Evolutionary conservation across 2,113 vertebrate species (phyloP).

Genomic region (Tenebrosternarchus preto): DNA sequence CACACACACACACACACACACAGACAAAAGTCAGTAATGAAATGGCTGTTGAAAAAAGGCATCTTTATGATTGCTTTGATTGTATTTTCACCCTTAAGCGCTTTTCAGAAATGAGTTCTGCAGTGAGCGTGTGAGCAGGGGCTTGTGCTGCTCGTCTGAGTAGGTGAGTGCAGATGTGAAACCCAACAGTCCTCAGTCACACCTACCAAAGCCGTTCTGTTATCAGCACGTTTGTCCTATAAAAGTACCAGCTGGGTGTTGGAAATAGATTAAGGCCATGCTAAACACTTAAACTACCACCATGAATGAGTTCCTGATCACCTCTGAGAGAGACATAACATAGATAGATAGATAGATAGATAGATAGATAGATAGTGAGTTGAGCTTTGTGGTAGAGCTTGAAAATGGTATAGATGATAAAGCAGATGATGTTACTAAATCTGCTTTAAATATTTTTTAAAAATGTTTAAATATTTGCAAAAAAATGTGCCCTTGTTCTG

Average conservation of each 20-base stretch:
- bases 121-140: constrained; percentile 51
- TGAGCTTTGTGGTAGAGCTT: too few species aligned
- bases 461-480: too few species aligned
- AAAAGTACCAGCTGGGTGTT: constrained; percentile 75
- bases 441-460: too few species aligned
- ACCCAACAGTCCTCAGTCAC: constrained; percentile 60
- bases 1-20: constrained; percentile 20
- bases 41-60: constrained; percentile 12
- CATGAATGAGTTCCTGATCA: constrained; percentile 67
- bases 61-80: background rate
- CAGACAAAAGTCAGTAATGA: background rate
- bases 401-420: too few species aligned
- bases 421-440: too few species aligned
- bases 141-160: constrained; percentile 54
- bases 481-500: too few species aligned
- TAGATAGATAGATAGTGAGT: constrained; percentile 43
- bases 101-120: constrained; percentile 53
- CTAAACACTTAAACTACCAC: constrained; percentile 76
- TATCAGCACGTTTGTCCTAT: constrained; percentile 73
- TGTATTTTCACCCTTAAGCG: constrained; percentile 9
- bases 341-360: constrained; percentile 47
- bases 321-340: constrained; percentile 65
- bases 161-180: constrained; percentile 50
- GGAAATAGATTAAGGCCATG: constrained; percentile 74
- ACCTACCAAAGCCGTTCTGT: constrained; percentile 76